phyloP scores from a whole-genome alignment of 2,888 invertebrate species.

The Philereme transversata region DNA sequence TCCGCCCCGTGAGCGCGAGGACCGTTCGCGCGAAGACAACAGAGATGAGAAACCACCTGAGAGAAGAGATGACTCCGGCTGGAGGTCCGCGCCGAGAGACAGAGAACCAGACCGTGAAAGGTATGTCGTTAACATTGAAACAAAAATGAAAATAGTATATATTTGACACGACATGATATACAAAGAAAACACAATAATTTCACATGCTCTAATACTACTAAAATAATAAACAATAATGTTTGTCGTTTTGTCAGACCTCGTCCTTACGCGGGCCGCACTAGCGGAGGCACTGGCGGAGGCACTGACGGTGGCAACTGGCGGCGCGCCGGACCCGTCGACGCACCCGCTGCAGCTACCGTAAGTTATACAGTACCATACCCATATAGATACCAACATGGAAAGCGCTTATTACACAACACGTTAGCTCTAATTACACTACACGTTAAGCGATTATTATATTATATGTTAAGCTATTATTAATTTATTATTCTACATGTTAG shows the following conservation, averaged over 20 bases:
- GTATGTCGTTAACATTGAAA: slow-evolving; percentile 22
- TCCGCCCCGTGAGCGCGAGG: slow-evolving; percentile 39
- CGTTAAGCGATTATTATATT: no score
- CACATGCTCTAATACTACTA: background rate
- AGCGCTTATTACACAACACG: no score
- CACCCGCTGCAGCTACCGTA: slow-evolving; percentile 61
- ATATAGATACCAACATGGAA: no score
- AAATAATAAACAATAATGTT: background rate
- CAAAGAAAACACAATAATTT: no score
- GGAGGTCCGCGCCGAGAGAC: slow-evolving; percentile 55
- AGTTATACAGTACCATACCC: slow-evolving; percentile 33
- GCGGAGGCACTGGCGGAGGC: slow-evolving; percentile 72
- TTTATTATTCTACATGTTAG: no score
- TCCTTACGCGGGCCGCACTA: slow-evolving; percentile 68
- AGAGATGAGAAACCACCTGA: slow-evolving; percentile 17
- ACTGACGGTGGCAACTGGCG: slow-evolving; percentile 66
- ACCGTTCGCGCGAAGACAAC: slow-evolving; percentile 49
- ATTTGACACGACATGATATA: background rate
- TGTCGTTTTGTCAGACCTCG: slow-evolving; percentile 54
- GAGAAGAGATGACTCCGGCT: slow-evolving; percentile 54
- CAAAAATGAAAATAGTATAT: no score
- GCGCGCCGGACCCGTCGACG: slow-evolving; percentile 69
- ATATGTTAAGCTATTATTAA: no score
- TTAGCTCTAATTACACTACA: no score
- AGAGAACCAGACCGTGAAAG: slow-evolving; percentile 53